Evolutionary conservation across 2,113 vertebrate species (phyloP), one percentile per base, ranked within the genome.

Genomic region (Tringa solitaria): DNA sequence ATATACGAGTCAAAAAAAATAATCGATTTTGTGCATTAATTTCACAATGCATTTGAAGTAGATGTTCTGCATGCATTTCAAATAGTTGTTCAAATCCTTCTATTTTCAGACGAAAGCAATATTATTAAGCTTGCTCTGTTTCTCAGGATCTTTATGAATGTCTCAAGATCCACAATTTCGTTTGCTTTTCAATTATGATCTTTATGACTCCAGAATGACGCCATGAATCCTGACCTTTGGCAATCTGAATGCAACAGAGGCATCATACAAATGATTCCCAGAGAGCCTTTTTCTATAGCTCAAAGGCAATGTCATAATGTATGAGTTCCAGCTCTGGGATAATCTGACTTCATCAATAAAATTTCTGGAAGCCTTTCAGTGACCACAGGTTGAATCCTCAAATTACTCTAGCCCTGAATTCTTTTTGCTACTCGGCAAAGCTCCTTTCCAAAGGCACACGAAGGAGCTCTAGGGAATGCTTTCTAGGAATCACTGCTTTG

Each of bases 241-340:
- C 41, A 41, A 10, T 14, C 33, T 20, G 53, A 56, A 48, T 18
- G 8, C 28, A 43, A 9, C 14, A 50, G 23, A 48, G 15, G 12
- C 46, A 43, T 26, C 33, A 8, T 6, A 14, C 2, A 5, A 37
- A 30, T 0, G 0, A n/a, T 16, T 63, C 32, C 41, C n/a, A 33
- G 48, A 41, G 22, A n/a, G 5, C 15, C 26, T 51, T 37, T 70
- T 22, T 17, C 48, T 13, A 1, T 9, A 26, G 14, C 46, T 48
- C n/a, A 4, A 37, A 37, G 12, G 37, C 50, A 14, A 17, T 8
- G 12, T 9, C 24, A 16, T 45, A 35, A n/a, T 11, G 8, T 1
- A 11, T 12, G 19, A 50, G 14, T 27, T 76, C 21, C 53, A 76
- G 23, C 39, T n/a, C 48, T 9, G 30, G 80, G 12, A 46, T n/a